A percentile compares a stretch with the other conserved stretches of the same genome.
These are phyloP conservation scores for Brachionus rotundiformis DNA, from an alignment of 1,140 invertebrate genomes.

Conservation along the genomic window DNA sequence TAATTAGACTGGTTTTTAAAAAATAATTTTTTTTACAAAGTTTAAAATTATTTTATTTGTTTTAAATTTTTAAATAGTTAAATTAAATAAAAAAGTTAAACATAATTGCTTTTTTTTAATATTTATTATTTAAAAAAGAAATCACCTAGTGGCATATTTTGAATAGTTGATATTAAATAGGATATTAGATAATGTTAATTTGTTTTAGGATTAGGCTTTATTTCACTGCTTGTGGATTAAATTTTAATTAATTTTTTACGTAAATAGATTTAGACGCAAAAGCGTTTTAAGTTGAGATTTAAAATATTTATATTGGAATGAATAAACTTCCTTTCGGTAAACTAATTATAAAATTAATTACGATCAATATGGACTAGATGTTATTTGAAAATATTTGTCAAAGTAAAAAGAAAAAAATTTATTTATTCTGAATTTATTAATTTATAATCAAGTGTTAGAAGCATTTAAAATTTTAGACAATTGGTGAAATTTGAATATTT, in stretches of 20 bases:
- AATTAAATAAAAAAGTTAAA: background rate
- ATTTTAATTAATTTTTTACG: background rate
- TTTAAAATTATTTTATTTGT: background rate
- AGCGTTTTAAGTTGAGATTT: background rate
- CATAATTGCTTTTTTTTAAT: background rate
- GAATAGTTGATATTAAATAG: background rate
- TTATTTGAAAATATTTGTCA: background rate
- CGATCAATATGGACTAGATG: background rate
- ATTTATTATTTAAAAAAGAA: background rate
- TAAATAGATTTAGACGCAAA: background rate
- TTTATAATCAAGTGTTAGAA: background rate
- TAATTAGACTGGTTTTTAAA: background rate
- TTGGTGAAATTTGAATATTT: background rate
- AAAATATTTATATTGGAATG: background rate
- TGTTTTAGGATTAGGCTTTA: background rate
- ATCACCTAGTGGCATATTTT: background rate
- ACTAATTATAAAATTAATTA: background rate
- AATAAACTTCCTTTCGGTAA: background rate
- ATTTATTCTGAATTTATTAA: background rate
- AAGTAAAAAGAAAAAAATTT: too few relatives aligned
- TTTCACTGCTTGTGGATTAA: background rate
- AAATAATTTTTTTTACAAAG: background rate
- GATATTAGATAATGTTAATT: conserved; percentile 27
- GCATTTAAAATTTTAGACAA: background rate
- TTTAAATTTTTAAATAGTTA: too few relatives aligned